These are phyloP conservation scores for Taenioides sp. DNA, from an alignment of 2,797 vertebrate genomes.

Conservation along the genomic window DNA sequence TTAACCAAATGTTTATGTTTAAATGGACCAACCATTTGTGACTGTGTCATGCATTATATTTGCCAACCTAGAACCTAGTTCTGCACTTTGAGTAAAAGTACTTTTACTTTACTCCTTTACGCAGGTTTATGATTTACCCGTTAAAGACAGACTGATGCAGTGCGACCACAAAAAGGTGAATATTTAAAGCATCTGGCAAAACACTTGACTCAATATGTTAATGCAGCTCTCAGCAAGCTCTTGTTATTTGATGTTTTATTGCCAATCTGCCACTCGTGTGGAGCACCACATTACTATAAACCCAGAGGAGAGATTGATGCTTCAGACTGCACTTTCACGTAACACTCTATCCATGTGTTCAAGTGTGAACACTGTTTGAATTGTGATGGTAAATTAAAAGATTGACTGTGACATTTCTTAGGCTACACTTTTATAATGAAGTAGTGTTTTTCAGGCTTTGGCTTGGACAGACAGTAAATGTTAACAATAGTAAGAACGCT, in stretches of 20 bases:
- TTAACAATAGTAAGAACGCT: neutral
- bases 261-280: constrained; percentile 17
- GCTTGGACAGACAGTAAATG: neutral
- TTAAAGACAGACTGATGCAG: neutral
- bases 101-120: neutral
- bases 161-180: constrained; percentile 5
- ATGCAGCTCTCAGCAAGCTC: constrained; percentile 13
- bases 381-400: neutral
- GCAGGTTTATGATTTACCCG: neutral
- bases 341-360: neutral
- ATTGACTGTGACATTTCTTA: neutral
- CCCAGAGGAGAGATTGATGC: constrained; percentile 3
- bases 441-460: neutral
- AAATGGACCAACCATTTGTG: neutral
- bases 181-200: constrained; percentile 16
- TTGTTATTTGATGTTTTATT: constrained; percentile 17
- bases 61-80: neutral
- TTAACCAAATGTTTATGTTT: no score
- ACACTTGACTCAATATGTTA: constrained; percentile 16
- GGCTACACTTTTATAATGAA: neutral
- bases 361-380: neutral
- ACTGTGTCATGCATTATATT: neutral
- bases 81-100: no score
- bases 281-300: constrained; percentile 15
- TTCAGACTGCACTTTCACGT: constrained; percentile 4